Base-by-base conservation (phyloP, 2,888 invertebrate species). In the Agrochola litura region DNA sequence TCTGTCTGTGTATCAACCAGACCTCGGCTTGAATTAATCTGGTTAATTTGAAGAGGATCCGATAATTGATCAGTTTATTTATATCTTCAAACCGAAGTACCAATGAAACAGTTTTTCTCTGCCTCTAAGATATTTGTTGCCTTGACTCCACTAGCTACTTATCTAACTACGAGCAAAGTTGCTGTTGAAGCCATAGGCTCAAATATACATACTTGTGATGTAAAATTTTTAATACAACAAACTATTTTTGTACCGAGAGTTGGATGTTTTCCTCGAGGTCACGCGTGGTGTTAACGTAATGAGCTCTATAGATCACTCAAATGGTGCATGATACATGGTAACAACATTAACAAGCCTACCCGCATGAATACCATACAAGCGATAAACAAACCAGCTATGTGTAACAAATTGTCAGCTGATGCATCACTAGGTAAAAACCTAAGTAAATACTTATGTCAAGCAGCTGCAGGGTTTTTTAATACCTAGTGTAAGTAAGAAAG, bases 261-360 rank as follows among this genome's bases (percentile, higher is more conserved):
- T 69, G 46, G 58, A 58, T 72, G 37, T 82, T 71, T 68, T 70
- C 56, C 60, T 66, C 56, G 61, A 73, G 66, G 76, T 41, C 72
- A 69, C 22, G 64, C 43, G 67, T 56, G 65, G 60, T 67, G 66
- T 65, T 61, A 74, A 67, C 68, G 54, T 81, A 75, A 85, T 69
- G 12, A 72, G 64, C 63, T 85, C 37, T 73, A 54, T 49, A 61
- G n/a, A 85, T 61, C 85, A 85, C 54, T 60, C 63, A n/a, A 25
- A 54, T 19, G 30, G 41, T 71, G 68, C 80, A 79, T 79, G 84
- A 49, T 56, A 61, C 19, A n/a, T 12, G 25, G 52, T 41, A 43
- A 19, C 56, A 14, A 6, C n/a, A 37, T 2, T 69, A 49, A 65
- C 43, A 46, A 64, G 54, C 52, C 43, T 14, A 46, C 37, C n/a